These are phyloP conservation scores for Chymomyza procnemis DNA, from an alignment of 2,888 invertebrate species.

Conservation along the genomic window DNA sequence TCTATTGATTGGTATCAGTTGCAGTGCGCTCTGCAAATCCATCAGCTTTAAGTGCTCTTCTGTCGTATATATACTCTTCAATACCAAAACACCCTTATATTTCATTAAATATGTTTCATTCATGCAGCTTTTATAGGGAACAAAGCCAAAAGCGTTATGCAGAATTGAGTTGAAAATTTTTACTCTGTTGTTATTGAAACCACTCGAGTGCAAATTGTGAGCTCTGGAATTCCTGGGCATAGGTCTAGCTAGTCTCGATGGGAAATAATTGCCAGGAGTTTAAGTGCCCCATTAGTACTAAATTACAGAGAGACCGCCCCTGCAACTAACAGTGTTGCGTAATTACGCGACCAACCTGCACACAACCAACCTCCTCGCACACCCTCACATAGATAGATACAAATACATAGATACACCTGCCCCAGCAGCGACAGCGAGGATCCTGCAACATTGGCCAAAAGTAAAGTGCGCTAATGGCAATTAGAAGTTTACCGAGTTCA, in stretches of 20 bases:
- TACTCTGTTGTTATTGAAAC: constrained; percentile 31
- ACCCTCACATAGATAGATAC: background rate
- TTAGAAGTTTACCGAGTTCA: constrained; percentile 69
- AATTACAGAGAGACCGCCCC: constrained; percentile 52
- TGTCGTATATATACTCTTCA: too few relatives aligned
- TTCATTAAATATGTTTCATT: too few relatives aligned
- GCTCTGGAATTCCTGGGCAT: constrained; percentile 20
- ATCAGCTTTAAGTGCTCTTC: too few relatives aligned
- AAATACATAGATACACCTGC: background rate
- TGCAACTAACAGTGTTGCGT: constrained; percentile 59
- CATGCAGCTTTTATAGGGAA: background rate
- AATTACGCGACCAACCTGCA: constrained; percentile 53
- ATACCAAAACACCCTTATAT: too few relatives aligned
- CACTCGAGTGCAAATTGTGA: constrained; percentile 41
- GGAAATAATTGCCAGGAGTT: constrained; percentile 66
- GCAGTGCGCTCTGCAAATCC: too few relatives aligned
- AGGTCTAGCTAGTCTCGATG: constrained; percentile 40
- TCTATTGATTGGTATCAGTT: too few relatives aligned
- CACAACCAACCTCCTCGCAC: background rate
- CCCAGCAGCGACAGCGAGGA: constrained; percentile 1
- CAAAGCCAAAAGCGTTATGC: background rate
- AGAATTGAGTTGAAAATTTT: background rate
- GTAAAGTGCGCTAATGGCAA: constrained; percentile 71
- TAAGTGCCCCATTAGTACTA: constrained; percentile 70
- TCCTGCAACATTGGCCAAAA: constrained; percentile 39